Conservation (phyloP, 1,140 invertebrate genomes). For the Pentalonia nigronervosa region DNA sequence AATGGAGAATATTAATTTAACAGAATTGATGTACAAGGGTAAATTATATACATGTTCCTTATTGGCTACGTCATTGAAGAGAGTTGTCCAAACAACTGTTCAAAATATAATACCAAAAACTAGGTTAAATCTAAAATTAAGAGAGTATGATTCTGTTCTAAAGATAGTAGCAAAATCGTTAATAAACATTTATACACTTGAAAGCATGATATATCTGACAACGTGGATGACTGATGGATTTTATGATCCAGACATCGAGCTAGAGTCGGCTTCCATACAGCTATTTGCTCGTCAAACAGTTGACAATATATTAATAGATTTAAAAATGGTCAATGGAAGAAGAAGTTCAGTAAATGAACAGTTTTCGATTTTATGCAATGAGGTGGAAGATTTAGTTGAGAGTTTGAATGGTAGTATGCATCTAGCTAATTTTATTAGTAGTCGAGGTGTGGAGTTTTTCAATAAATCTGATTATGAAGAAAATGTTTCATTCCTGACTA, state of each 20-base stretch:
- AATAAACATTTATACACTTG: slow-evolving; percentile 60
- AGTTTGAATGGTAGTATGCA: slow-evolving; percentile 17
- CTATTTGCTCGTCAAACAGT: slow-evolving; percentile 63
- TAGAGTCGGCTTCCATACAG: slow-evolving; percentile 86
- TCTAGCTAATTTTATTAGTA: slow-evolving; percentile 23
- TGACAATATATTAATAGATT: background rate
- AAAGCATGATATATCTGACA: slow-evolving; percentile 61
- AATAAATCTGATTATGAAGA: slow-evolving; percentile 32
- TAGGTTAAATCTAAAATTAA: slow-evolving; percentile 45
- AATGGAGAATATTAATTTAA: slow-evolving; percentile 23
- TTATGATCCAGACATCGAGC: slow-evolving; percentile 72
- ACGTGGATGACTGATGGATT: slow-evolving; percentile 64
- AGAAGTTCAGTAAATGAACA: slow-evolving; percentile 22
- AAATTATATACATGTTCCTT: slow-evolving; percentile 20
- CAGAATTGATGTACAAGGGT: background rate
- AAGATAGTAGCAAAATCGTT: slow-evolving; percentile 56
- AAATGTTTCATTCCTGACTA: slow-evolving; percentile 25
- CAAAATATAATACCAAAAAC: slow-evolving; percentile 31
- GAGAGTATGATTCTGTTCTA: slow-evolving; percentile 56
- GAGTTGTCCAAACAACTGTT: slow-evolving; percentile 22
- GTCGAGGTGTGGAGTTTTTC: background rate
- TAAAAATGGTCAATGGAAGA: slow-evolving; percentile 45
- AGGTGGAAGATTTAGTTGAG: slow-evolving; percentile 28
- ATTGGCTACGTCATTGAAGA: background rate
- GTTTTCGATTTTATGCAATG: background rate